These are phyloP conservation scores for Hemichromis elongatus DNA, from an alignment of 2,113 vertebrate species.

Conservation along the genomic window DNA sequence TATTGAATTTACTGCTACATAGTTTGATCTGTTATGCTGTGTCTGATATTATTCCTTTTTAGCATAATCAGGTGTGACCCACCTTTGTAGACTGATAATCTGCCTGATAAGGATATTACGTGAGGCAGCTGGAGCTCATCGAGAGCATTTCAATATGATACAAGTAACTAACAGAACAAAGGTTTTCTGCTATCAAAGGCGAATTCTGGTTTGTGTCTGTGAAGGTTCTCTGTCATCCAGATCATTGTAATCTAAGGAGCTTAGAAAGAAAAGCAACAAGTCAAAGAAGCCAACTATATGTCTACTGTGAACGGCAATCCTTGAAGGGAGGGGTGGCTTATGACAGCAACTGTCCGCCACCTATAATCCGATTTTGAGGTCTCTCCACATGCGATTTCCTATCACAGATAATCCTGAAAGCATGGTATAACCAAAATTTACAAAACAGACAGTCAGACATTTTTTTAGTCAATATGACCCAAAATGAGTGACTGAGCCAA, in stretches of 20 bases:
- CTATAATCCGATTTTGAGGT: not conserved
- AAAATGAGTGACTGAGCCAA: not conserved
- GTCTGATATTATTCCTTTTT: not conserved
- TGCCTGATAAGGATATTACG: not conserved
- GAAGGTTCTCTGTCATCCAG: not conserved
- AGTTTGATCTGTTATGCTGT: not conserved
- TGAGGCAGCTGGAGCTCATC: not conserved
- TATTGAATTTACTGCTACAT: not conserved
- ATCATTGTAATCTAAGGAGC: fast-evolving
- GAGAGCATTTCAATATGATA: not conserved
- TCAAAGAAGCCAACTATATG: not conserved
- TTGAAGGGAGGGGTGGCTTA: fast-evolving
- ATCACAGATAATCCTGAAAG: not conserved
- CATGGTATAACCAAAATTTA: not conserved
- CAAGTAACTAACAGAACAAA: not conserved
- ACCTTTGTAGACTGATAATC: not conserved
- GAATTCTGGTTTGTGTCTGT: not conserved
- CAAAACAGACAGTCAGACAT: not conserved
- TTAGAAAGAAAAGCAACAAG: not conserved
- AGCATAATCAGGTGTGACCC: not conserved
- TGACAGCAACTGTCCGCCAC: not conserved
- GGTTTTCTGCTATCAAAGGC: not conserved
- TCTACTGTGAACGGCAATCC: not conserved
- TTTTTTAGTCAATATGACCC: not conserved
- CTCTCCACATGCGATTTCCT: fast-evolving